These are phyloP conservation scores for Oncorhynchus kisutch DNA, from an alignment of 2,113 vertebrate species.

Conservation along the genomic window DNA sequence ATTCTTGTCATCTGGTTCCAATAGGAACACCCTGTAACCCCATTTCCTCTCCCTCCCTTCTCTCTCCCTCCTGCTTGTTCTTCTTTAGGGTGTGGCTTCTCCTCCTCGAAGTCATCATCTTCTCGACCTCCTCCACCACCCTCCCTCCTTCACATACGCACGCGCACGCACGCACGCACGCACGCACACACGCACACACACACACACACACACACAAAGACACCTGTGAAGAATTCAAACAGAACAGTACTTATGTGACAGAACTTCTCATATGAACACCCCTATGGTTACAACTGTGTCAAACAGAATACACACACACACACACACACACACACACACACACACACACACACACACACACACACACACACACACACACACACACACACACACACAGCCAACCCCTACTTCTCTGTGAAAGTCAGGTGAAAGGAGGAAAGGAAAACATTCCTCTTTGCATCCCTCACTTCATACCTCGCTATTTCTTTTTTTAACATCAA, in stretches of 20 bases:
- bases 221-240: neutral
- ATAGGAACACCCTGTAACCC: neutral
- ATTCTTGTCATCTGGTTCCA: neutral
- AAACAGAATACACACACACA: neutral
- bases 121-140: neutral
- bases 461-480: neutral
- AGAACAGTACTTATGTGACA: too few relatives aligned
- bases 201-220: neutral
- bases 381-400: neutral
- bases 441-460: slow-evolving; percentile 25
- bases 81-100: neutral
- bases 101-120: neutral
- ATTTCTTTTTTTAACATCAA: neutral
- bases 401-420: slow-evolving; percentile 21
- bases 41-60: neutral
- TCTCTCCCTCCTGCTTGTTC: neutral
- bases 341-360: too few relatives aligned
- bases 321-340: too few relatives aligned
- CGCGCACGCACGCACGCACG: neutral
- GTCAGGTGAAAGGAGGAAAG: slow-evolving; percentile 41
- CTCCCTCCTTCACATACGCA: neutral
- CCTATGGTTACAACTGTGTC: too few relatives aligned
- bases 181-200: neutral
- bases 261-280: too few relatives aligned
- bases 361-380: neutral